Base-by-base conservation (phyloP, 1,140 invertebrate species). In the Arctopsyche grandis region DNA sequence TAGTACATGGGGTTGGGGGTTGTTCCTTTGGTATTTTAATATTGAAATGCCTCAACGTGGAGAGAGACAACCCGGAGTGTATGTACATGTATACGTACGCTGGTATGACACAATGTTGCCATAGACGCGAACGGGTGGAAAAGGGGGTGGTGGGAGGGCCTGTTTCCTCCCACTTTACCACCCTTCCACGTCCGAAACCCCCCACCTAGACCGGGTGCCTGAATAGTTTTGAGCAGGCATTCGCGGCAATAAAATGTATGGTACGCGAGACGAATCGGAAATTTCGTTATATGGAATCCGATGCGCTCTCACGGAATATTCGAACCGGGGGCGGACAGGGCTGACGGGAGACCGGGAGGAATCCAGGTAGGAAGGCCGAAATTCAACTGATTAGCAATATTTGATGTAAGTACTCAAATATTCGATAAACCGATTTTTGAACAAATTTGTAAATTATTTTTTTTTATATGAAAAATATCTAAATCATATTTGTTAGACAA, bases 181-280 rank as follows among this genome's bases (percentile, higher is more conserved):
- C 22, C 56, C 16, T 19, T 7, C 56, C 56, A 21, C 56, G n/a
- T 21, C 9, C 56, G 16, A 19, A 19, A n/a, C 48, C 9, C 56
- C 63, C 63, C 63, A 26, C 63, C 5, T n/a, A 22, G 5, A 22
- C 56, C 26, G 29, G 14, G 44, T 21, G 9, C 56, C 52, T 24
- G 26, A 76, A 76, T 76, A 76, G 74, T 76, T 76, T 21, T 44
- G 71, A 16, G 69, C 77, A 82, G 81, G 81, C 79, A 82, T 82
- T 82, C 81, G 74, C 76, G 73, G 81, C 79, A 82, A 79, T 82
- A 82, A 82, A 82, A 82, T 82, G 81, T 82, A 82, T 70, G 81
- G 81, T 82, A 82, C 81, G 81, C 81, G 81, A 78, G 78, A 82
- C 81, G 81, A 82, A 82, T 82, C 78, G 81, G 79, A 82, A 82